phyloP scores from a whole-genome alignment of 2,113 vertebrate species.

The Siniperca knerii region DNA sequence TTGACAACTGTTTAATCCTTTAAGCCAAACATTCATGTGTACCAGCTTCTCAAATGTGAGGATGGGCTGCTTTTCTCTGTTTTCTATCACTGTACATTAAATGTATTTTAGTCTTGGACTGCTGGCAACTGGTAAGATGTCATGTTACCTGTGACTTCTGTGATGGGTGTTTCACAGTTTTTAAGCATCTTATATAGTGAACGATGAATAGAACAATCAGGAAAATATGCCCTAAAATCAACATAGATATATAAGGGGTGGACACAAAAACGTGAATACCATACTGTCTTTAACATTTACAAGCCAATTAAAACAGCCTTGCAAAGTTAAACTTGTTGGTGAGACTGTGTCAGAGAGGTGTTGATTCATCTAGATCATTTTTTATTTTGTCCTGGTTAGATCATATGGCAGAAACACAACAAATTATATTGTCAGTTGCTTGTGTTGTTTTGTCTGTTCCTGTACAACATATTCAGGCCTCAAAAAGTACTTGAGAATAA shows the following conservation, averaged over 20 bases:
- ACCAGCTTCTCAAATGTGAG: background rate
- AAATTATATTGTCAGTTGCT: background rate
- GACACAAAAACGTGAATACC: background rate
- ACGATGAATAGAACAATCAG: background rate
- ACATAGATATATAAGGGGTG: background rate
- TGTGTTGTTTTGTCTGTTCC: background rate
- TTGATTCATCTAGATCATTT: background rate
- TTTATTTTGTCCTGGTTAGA: background rate
- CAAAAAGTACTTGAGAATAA: too few species aligned
- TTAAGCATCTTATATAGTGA: background rate
- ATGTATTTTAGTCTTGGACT: background rate
- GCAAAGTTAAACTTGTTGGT: background rate
- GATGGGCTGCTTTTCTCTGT: background rate
- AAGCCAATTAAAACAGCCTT: background rate
- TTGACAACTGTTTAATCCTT: background rate
- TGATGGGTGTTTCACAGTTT: background rate
- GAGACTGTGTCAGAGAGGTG: background rate
- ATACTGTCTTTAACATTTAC: background rate
- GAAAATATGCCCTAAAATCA: background rate
- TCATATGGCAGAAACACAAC: background rate
- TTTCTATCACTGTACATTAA: background rate
- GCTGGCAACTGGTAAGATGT: background rate
- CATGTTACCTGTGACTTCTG: background rate
- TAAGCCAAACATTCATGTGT: background rate
- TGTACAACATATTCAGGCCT: background rate